These are phyloP conservation scores for Delphinapterus leucas DNA, from an alignment of 2,113 vertebrate species.

Conservation along the genomic window DNA sequence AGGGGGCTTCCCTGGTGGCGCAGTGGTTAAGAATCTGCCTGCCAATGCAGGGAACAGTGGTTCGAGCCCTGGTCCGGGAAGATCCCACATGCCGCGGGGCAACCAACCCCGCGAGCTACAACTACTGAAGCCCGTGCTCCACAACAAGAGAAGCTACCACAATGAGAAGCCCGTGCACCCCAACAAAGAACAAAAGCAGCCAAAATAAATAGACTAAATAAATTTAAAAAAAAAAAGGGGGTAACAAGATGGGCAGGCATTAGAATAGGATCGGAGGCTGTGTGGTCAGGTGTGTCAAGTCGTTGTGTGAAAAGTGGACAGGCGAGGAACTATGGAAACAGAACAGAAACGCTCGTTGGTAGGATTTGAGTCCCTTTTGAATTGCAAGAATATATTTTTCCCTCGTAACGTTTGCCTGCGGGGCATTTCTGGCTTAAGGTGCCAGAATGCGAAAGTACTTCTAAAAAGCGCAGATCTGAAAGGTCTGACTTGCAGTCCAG, in stretches of 20 bases:
- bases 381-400: neutral
- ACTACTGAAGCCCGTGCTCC: no score
- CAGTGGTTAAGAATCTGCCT: no score
- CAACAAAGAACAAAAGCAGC: no score
- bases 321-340: neutral
- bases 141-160: no score
- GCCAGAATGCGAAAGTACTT: conserved; percentile 37
- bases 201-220: no score
- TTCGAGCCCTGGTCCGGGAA: no score
- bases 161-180: no score
- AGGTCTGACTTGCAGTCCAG: neutral
- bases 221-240: conserved; percentile 33
- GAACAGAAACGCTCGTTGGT: neutral
- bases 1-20: neutral
- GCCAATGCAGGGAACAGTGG: no score
- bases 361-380: neutral
- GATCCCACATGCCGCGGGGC: no score
- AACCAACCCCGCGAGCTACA: no score
- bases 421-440: neutral
- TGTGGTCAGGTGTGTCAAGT: conserved; percentile 39
- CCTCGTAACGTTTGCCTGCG: neutral
- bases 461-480: neutral
- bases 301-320: neutral
- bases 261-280: neutral
- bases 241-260: conserved; percentile 21